Evolutionary conservation across 2,888 invertebrate genomes (phyloP), one percentile per base, ranked within the genome.

Genomic region (Dryococelus australis): DNA sequence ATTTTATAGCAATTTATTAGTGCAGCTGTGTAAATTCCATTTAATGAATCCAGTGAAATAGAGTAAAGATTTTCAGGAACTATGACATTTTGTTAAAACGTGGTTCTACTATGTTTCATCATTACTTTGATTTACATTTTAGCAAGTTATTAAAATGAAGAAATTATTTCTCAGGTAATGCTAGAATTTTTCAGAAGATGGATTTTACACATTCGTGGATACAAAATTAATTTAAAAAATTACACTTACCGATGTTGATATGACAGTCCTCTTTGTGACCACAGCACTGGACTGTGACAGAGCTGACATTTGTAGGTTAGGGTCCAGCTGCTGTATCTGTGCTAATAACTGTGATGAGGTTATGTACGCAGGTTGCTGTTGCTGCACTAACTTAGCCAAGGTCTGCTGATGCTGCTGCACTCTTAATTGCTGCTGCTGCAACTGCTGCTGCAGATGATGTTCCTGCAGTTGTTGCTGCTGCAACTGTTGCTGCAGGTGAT

Each of bases 311-410:
- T 65, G 65, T 65, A 84, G 24, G 84, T 65, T 84, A 13, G 94
- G 93, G 91, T 94, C 94, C 91, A 94, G 93, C 53, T 93, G 93
- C 92, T 95, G 95, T 90, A 95, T 93, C 92, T 95, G 94, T 43
- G 94, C 94, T 91, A 95, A 93, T 91, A 94, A 93, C 88, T 94
- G 94, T 91, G 93, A 93, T 89, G 94, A 93, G 93, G 94, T 94
- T 90, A 91, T 89, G 89, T 91, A 91, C 86, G 91, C 91, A 9
- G 87, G 78, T 4, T 28, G 80, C 47, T 86, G 86, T n/a, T 65
- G 65, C 47, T 81, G 26, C 47, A 16, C 84, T 13, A 51, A 81
- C 81, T 87, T 87, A 43, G 80, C 35, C 65, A 87, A 47, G 28
- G 78, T 16, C 85, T 87, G 88, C 80, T 86, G 87, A 47, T 91